Evolutionary conservation across 2,888 invertebrate species (phyloP).

Genomic region (Onthophagus sagittarius): DNA sequence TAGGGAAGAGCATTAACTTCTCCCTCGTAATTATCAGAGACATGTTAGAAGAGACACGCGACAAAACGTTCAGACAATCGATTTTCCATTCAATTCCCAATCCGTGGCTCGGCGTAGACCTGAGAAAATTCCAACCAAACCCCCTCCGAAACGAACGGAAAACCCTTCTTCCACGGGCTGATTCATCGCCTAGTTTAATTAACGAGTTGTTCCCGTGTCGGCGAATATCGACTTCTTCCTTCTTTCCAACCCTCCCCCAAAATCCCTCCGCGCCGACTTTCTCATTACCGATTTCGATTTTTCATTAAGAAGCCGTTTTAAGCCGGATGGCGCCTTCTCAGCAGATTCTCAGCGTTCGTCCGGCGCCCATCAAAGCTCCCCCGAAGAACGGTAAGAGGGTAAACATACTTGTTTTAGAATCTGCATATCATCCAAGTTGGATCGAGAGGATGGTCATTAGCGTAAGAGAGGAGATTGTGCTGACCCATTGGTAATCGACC

Average conservation of each 20-base stretch:
- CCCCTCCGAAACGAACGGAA: neutral
- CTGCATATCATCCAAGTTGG: constrained; percentile 1
- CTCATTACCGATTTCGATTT: constrained; percentile 34
- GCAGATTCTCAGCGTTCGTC: constrained; percentile 23
- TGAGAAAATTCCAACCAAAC: neutral
- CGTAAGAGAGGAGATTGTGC: neutral
- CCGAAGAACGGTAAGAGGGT: neutral
- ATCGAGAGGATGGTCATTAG: neutral
- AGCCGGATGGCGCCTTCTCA: constrained; percentile 13
- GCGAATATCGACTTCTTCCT: constrained; percentile 26
- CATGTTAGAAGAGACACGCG: neutral
- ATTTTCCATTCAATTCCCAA: constrained; percentile 17
- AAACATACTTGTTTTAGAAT: constrained; percentile 11
- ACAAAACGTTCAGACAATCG: constrained; percentile 15
- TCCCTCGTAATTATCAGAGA: constrained; percentile 1
- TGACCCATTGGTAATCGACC: neutral
- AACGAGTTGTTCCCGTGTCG: constrained; percentile 32
- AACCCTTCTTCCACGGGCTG: constrained; percentile 27
- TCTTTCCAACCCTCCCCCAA: constrained; percentile 6
- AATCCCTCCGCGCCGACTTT: constrained; percentile 4
- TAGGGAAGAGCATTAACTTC: neutral
- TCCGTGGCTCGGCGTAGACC: neutral
- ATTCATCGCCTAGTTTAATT: constrained; percentile 33
- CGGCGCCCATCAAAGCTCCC: neutral
- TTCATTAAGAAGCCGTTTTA: constrained; percentile 29